Evolutionary conservation across 2,888 invertebrate species (phyloP), one percentile per base, ranked within the genome.

Genomic region (Philhelius pedissequus): DNA sequence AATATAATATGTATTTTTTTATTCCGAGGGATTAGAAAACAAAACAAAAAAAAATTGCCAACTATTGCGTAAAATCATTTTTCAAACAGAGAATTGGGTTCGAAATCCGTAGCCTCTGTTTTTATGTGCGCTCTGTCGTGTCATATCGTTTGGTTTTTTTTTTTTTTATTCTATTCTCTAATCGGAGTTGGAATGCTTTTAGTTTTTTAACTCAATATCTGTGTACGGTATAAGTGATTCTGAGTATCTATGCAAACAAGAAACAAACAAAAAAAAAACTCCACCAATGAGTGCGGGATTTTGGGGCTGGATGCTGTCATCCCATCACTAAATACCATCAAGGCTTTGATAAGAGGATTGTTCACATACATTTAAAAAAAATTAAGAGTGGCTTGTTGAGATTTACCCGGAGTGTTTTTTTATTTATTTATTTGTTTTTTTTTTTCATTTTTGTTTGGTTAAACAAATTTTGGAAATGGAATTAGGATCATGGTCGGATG

Each of bases 271-370:
- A 13, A 35, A 30, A 27, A 15, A n/a, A 15, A 48, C n/a, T n/a
- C 22, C 56, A 43, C 30, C 56, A 74, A 43, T 66, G 50, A 25
- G 52, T 73, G 62, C 15, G 78, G 74, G 69, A 70, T 7, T 79
- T 70, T 60, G 52, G 64, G 75, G 58, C 60, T 73, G 78, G 56
- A 52, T 73, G 64, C 74, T 78, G 78, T 83, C 79, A 75, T 79
- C 58, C 70, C 79, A 75, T 75, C 79, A 74, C 83, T 75, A 75
- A 84, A 84, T 70, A 66, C 75, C 79, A 75, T 79, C 79, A 84
- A 70, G 79, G 70, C 79, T 70, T 79, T 71, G 79, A 70, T 75
- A 84, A 84, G 79, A 84, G 83, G 83, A 84, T 84, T 84, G 79
- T 70, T 79, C 64, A n/a, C n/a, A 56, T 40, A 40, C 70, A 83